A percentile compares a stretch with the other conserved stretches of the same genome.
Evolutionary conservation across 2,113 vertebrate genomes (phyloP).

Genomic region (Rostratula benghalensis): DNA sequence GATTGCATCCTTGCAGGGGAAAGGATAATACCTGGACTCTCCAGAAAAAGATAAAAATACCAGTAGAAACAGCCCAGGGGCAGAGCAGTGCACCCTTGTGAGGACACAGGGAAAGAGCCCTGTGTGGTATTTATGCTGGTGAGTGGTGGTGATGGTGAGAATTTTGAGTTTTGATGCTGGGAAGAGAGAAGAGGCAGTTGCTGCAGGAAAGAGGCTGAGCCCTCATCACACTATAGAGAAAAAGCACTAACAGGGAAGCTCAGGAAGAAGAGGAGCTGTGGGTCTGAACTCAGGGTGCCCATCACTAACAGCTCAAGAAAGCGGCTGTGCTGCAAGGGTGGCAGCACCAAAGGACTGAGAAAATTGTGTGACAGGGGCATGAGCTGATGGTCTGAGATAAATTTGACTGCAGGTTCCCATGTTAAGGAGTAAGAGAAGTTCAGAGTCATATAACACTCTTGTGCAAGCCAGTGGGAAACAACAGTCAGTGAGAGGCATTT

Average conservation of each 20-base stretch:
- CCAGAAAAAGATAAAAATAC: background rate
- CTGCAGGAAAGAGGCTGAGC: background rate
- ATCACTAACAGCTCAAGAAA: background rate
- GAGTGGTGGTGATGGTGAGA: background rate
- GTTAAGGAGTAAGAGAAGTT: background rate
- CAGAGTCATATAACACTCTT: background rate
- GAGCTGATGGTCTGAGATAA: background rate
- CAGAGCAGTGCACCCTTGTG: background rate
- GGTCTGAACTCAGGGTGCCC: background rate
- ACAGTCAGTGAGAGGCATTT: background rate
- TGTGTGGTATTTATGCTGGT: background rate
- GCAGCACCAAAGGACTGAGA: background rate
- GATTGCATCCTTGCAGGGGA: background rate
- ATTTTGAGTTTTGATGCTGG: background rate
- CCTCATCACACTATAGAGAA: background rate
- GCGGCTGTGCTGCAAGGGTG: background rate
- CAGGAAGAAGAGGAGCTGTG: background rate
- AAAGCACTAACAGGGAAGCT: background rate
- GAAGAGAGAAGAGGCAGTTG: background rate
- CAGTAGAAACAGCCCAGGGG: background rate
- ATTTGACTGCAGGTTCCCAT: background rate
- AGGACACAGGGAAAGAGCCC: background rate
- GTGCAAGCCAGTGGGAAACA: background rate
- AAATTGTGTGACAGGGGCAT: accelerated
- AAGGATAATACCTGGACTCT: background rate